A percentile compares a stretch with the other conserved stretches of the same genome.
These are phyloP conservation scores for Brachypodius melanocephalos DNA, from an alignment of 2,113 vertebrate genomes.

Conservation along the genomic window DNA sequence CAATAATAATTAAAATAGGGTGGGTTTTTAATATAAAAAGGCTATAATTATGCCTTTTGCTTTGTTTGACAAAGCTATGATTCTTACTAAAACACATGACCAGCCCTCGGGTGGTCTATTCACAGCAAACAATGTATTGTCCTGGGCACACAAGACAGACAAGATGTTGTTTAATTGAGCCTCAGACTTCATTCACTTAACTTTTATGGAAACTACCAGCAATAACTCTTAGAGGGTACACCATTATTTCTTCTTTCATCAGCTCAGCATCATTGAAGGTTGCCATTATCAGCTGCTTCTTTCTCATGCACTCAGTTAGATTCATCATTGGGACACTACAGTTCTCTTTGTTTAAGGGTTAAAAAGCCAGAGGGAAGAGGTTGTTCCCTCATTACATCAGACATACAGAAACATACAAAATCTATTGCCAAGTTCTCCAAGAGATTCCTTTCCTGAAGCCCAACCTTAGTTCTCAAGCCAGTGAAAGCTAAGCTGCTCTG, in stretches of 20 bases:
- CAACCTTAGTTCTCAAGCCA: background rate
- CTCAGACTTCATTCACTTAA: conserved; percentile 33
- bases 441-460: background rate
- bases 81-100: conserved; percentile 65
- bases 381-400: background rate
- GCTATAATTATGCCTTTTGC: conserved; percentile 43
- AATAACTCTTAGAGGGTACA: background rate
- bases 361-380: background rate
- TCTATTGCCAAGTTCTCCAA: background rate
- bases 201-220: conserved; percentile 37
- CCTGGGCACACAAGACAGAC: conserved; percentile 30
- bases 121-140: conserved; percentile 59
- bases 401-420: background rate
- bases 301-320: background rate
- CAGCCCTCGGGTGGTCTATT: conserved; percentile 61
- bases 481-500: background rate
- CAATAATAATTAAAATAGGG: conserved; percentile 41
- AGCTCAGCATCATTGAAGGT: background rate
- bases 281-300: background rate
- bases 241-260: conserved; percentile 3
- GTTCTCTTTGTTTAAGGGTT: background rate
- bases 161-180: conserved; percentile 41
- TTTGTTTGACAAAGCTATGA: conserved; percentile 57
- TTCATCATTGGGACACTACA: background rate
- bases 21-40: conserved; percentile 8